Conservation (phyloP, 1,140 invertebrate species). For the Platorchestia sp. region DNA sequence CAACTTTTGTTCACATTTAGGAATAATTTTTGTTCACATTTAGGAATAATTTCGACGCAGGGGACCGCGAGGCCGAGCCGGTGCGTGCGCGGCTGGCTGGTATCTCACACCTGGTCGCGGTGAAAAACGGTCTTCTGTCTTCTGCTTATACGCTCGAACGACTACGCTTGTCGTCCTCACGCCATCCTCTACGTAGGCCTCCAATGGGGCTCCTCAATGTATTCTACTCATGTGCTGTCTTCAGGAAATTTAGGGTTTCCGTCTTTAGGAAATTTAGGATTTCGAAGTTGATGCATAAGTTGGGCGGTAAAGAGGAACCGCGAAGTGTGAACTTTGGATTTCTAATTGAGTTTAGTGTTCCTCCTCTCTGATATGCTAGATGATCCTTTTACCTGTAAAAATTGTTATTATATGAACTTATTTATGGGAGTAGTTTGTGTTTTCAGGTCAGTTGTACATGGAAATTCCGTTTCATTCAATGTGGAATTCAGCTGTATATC, state of each 20-base stretch:
- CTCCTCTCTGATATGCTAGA: too few relatives aligned
- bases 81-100: not conserved
- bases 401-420: too few relatives aligned
- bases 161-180: not conserved
- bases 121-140: conserved; percentile 18
- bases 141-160: not conserved
- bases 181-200: not conserved
- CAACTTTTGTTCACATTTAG: not conserved
- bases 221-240: not conserved
- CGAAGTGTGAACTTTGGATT: too few relatives aligned
- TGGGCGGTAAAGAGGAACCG: not conserved
- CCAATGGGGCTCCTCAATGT: not conserved
- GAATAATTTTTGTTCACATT: not conserved
- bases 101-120: conserved; percentile 2
- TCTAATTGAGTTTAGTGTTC: too few relatives aligned
- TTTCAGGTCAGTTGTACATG: too few relatives aligned
- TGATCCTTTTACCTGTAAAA: too few relatives aligned
- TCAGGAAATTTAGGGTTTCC: not conserved
- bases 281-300: not conserved
- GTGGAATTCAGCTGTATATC: too few relatives aligned
- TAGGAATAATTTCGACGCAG: not conserved
- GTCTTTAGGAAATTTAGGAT: not conserved
- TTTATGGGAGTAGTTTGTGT: too few relatives aligned
- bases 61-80: not conserved
- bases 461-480: too few relatives aligned